Conservation (phyloP, 1,140 invertebrate genomes). For the Meloidogyne hapla region DNA sequence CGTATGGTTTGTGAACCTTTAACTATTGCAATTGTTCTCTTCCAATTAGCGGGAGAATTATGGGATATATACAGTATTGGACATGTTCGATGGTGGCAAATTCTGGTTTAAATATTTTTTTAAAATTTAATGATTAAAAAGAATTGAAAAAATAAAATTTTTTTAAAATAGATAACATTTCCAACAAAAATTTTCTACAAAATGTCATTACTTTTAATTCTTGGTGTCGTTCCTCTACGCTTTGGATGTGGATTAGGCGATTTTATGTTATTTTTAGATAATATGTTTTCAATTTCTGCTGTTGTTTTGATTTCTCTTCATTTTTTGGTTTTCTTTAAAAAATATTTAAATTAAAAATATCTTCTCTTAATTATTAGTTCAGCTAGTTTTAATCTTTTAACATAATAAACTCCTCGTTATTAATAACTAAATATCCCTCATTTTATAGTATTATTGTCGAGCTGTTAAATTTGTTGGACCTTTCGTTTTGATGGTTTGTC, state of each 20-base stretch:
- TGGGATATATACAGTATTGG: slow-evolving; percentile 58
- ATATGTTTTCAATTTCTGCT: slow-evolving; percentile 80
- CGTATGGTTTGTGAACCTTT: slow-evolving; percentile 47
- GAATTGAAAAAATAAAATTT: neutral
- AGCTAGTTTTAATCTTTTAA: neutral
- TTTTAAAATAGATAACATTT: slow-evolving; percentile 74
- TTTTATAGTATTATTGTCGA: slow-evolving; percentile 72
- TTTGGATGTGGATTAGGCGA: slow-evolving; percentile 74
- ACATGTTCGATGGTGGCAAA: slow-evolving; percentile 56
- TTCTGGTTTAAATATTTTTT: slow-evolving; percentile 48
- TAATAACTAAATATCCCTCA: too few species aligned
- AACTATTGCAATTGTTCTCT: slow-evolving; percentile 44
- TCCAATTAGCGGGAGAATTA: slow-evolving; percentile 33
- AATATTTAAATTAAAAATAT: neutral
- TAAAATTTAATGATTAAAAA: neutral
- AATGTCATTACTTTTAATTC: slow-evolving; percentile 69
- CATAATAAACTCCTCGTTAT: neutral
- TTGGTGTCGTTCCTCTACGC: slow-evolving; percentile 81
- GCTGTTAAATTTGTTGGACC: slow-evolving; percentile 96
- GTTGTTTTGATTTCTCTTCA: slow-evolving; percentile 93
- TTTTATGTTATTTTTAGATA: slow-evolving; percentile 71
- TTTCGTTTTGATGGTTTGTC: slow-evolving; percentile 94
- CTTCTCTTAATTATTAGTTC: neutral
- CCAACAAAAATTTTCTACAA: slow-evolving; percentile 88
- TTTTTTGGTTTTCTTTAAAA: slow-evolving; percentile 77